These are phyloP conservation scores for Cyprinodon diabolis DNA, from an alignment of 2,797 vertebrate genomes.

Conservation along the genomic window DNA sequence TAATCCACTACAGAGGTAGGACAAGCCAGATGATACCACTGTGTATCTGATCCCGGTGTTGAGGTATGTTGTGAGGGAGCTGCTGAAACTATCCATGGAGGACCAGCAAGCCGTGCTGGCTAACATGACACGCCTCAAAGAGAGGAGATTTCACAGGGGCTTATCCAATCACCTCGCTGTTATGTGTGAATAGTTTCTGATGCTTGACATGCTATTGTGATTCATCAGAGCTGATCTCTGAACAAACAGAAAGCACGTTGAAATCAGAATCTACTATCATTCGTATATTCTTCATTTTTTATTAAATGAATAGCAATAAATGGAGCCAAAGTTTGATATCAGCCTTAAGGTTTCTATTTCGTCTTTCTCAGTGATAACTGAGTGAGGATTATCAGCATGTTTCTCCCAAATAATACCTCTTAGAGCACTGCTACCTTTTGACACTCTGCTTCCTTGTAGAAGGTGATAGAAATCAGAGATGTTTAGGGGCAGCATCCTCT, in stretches of 20 bases:
- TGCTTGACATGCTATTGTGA: slow-evolving; percentile 9
- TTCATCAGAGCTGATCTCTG: background rate
- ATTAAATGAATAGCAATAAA: background rate
- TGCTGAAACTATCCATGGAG: slow-evolving; percentile 63
- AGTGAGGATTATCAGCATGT: slow-evolving; percentile 28
- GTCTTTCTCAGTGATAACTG: slow-evolving; percentile 27
- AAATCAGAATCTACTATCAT: background rate
- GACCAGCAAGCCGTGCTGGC: slow-evolving; percentile 53
- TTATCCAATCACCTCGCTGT: slow-evolving; percentile 63
- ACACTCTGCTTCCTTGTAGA: slow-evolving; percentile 39
- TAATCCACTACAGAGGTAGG: slow-evolving; percentile 50
- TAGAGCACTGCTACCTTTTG: slow-evolving; percentile 32
- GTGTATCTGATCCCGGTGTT: slow-evolving; percentile 67
- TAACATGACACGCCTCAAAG: slow-evolving; percentile 59
- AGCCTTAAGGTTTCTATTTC: slow-evolving; percentile 5
- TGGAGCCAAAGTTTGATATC: background rate
- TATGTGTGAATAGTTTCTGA: slow-evolving; percentile 49
- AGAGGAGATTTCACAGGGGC: slow-evolving; percentile 56
- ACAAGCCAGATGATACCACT: slow-evolving; percentile 63
- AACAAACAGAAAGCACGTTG: background rate
- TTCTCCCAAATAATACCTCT: slow-evolving; percentile 20
- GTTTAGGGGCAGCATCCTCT: slow-evolving; percentile 57
- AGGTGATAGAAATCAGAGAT: slow-evolving; percentile 55
- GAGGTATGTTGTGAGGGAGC: slow-evolving; percentile 64
- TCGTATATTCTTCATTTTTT: background rate